Conservation (phyloP, 2,888 invertebrate species). For the Agriopis marginaria region DNA sequence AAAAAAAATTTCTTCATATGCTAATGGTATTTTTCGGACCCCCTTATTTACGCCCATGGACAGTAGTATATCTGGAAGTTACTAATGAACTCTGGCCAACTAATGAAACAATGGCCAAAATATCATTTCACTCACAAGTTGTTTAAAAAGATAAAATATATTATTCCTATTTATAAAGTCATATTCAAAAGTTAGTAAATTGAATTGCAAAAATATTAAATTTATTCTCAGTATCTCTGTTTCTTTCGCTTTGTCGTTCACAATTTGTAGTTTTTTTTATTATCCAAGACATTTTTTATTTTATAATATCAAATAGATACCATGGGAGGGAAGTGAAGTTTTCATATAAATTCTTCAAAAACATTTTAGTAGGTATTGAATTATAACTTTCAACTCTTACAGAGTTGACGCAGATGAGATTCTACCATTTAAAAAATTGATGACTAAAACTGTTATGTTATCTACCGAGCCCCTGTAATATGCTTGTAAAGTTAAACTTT, state of each 20-base stretch:
- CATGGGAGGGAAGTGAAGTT: slow-evolving; percentile 5
- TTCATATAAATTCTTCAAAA: slow-evolving; percentile 30
- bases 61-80: background rate
- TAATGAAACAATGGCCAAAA: slow-evolving; percentile 10
- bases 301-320: slow-evolving; percentile 11
- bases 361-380: slow-evolving; percentile 9
- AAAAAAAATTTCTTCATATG: too few relatives aligned
- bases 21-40: too few relatives aligned
- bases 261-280: background rate
- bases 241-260: slow-evolving; percentile 19
- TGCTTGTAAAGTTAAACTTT: slow-evolving; percentile 95
- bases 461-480: slow-evolving; percentile 97
- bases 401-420: slow-evolving; percentile 55
- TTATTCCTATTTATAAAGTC: slow-evolving; percentile 10
- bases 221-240: slow-evolving; percentile 23
- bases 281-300: background rate
- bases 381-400: slow-evolving; percentile 5
- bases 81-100: slow-evolving; percentile 22
- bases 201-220: slow-evolving; percentile 40
- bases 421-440: slow-evolving; percentile 90
- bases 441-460: slow-evolving; percentile 97
- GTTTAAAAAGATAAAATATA: slow-evolving; percentile 6
- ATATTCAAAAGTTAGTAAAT: slow-evolving; percentile 40
- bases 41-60: background rate
- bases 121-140: background rate